Evolutionary conservation across 2,113 vertebrate species (phyloP).

Genomic region (Otis tarda): DNA sequence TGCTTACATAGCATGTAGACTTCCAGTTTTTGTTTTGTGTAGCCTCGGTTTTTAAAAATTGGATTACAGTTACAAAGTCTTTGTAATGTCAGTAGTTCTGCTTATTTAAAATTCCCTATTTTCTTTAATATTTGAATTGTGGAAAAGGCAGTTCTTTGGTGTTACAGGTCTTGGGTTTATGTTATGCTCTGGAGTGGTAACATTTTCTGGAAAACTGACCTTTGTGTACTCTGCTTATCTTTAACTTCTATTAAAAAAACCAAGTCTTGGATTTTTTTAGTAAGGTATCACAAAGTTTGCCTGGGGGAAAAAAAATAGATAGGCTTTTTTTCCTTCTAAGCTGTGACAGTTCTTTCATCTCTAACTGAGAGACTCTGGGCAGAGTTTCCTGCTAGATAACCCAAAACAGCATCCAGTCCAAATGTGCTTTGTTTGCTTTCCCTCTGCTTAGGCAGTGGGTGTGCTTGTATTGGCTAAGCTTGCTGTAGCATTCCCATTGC

Average conservation of each 20-base stretch:
- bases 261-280: not conserved
- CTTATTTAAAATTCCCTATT: not conserved
- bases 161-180: not conserved
- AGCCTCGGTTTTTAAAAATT: not conserved
- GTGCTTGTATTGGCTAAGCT: not conserved
- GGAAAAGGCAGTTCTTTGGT: not conserved
- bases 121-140: not conserved
- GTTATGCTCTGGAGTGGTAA: not conserved
- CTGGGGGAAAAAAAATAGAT: not conserved
- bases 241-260: not conserved
- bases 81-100: not conserved
- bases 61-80: not conserved
- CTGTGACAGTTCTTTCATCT: not conserved
- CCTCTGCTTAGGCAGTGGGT: not conserved
- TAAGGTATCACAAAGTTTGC: not conserved
- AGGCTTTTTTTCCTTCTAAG: not conserved
- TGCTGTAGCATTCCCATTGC: not conserved
- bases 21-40: not conserved
- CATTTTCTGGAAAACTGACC: not conserved
- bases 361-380: not conserved
- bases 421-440: not conserved
- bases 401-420: not conserved
- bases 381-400: not conserved
- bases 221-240: not conserved
- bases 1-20: not conserved